Conservation (phyloP, 2,888 invertebrate species). For the Sphinx pinastri region DNA sequence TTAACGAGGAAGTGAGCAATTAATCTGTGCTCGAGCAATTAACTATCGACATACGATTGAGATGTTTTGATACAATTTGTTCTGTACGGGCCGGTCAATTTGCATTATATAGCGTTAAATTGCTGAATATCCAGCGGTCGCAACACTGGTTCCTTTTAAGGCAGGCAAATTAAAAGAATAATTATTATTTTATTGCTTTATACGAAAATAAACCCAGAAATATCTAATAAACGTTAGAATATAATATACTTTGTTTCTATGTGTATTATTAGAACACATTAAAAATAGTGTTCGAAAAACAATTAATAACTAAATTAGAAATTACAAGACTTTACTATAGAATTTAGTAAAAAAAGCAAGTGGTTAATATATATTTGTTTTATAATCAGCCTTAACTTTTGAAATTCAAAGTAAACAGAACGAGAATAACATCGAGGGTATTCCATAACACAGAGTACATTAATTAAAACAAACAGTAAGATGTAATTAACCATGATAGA, state of each 20-base stretch:
- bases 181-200: constrained; percentile 9
- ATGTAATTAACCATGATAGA: constrained; percentile 5
- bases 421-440: no score
- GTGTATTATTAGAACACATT: neutral
- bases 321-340: no score
- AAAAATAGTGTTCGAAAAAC: neutral
- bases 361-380: no score
- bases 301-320: no score
- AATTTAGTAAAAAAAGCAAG: no score
- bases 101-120: constrained; percentile 27
- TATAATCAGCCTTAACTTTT: no score
- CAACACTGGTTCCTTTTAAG: neutral
- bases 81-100: constrained; percentile 20
- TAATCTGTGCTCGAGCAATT: constrained; percentile 20
- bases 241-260: neutral
- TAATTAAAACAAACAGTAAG: no score
- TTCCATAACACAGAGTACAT: no score
- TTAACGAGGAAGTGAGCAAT: constrained; percentile 26
- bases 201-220: constrained; percentile 1
- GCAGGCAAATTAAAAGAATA: constrained; percentile 7
- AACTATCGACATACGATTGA: constrained; percentile 24
- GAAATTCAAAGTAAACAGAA: no score
- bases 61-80: constrained; percentile 24
- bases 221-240: neutral
- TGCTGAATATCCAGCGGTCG: neutral